A percentile compares a stretch with the other conserved stretches of the same genome.
phyloP scores from a whole-genome alignment of 1,140 invertebrate species.

The Geopemphigus sp. region DNA sequence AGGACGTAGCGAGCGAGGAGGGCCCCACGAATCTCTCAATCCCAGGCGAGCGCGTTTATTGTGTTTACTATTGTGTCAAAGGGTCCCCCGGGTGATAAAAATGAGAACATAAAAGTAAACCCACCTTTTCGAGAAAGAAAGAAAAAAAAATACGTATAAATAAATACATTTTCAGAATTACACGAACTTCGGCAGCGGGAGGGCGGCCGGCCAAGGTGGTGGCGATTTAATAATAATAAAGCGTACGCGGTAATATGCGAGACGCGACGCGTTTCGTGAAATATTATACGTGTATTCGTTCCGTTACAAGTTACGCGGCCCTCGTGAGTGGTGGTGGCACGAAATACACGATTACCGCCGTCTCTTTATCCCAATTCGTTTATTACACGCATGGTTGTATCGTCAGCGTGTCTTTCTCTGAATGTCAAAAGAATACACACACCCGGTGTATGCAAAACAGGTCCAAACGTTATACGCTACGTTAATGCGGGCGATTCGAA shows the following conservation, averaged over 20 bases:
- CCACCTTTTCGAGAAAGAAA: slow-evolving; percentile 33
- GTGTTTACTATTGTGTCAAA: slow-evolving; percentile 42
- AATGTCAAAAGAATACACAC: too few species aligned
- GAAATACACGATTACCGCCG: too few species aligned
- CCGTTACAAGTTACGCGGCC: neutral
- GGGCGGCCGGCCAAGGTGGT: neutral
- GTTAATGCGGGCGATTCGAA: too few species aligned
- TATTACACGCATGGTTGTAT: too few species aligned
- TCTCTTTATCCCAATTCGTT: neutral
- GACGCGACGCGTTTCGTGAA: too few species aligned
- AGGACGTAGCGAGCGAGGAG: neutral
- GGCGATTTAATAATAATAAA: slow-evolving; percentile 8
- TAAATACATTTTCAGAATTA: slow-evolving; percentile 7
- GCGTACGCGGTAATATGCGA: too few species aligned
- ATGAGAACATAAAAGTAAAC: slow-evolving; percentile 39
- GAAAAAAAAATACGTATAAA: neutral
- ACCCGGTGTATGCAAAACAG: too few species aligned
- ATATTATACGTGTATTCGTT: neutral
- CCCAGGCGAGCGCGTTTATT: slow-evolving; percentile 41
- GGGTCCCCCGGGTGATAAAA: slow-evolving; percentile 37
- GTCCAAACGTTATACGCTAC: too few species aligned
- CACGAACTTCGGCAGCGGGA: neutral
- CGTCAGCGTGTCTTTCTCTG: too few species aligned
- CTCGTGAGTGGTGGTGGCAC: slow-evolving; percentile 34
- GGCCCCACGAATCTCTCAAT: slow-evolving; percentile 43